These are phyloP conservation scores for Myanophis thanlyinensis DNA, from an alignment of 2,113 vertebrate species.

Conservation along the genomic window DNA sequence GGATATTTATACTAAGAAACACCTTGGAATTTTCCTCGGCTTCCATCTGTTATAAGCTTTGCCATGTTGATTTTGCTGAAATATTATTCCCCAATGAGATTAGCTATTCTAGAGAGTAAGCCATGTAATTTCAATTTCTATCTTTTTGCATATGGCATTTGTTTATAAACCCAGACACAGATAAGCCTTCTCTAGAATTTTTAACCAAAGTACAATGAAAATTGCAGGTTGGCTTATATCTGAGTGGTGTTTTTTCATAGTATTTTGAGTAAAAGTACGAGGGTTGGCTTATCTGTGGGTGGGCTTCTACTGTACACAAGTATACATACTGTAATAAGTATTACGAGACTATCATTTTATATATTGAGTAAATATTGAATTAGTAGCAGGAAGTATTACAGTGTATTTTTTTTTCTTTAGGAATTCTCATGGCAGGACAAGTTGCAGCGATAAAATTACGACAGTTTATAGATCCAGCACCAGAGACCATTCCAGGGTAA, in stretches of 20 bases:
- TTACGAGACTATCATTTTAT: not conserved
- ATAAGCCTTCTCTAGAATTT: not conserved
- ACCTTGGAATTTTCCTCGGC: not conserved
- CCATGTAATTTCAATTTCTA: not conserved
- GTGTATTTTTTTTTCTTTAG: constrained; percentile 15
- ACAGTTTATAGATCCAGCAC: constrained; percentile 40
- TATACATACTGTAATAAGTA: not conserved
- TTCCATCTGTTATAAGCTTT: not conserved
- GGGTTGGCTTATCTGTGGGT: not conserved
- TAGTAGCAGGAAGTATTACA: not conserved
- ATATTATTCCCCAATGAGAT: not conserved
- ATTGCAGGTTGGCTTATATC: not conserved
- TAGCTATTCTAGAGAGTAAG: not conserved
- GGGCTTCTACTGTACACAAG: not conserved
- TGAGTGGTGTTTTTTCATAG: not conserved
- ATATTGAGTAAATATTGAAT: not conserved
- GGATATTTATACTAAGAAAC: not conserved
- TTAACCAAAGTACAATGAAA: not conserved
- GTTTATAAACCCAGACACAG: not conserved
- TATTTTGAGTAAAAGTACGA: not conserved
- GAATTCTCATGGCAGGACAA: constrained; percentile 11
- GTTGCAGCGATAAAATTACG: constrained; percentile 19
- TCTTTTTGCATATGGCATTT: not conserved
- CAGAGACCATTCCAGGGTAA: constrained; percentile 41
- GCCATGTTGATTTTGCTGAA: not conserved